Conservation (phyloP, 1,140 invertebrate species). For the Glomeris maerens region DNA sequence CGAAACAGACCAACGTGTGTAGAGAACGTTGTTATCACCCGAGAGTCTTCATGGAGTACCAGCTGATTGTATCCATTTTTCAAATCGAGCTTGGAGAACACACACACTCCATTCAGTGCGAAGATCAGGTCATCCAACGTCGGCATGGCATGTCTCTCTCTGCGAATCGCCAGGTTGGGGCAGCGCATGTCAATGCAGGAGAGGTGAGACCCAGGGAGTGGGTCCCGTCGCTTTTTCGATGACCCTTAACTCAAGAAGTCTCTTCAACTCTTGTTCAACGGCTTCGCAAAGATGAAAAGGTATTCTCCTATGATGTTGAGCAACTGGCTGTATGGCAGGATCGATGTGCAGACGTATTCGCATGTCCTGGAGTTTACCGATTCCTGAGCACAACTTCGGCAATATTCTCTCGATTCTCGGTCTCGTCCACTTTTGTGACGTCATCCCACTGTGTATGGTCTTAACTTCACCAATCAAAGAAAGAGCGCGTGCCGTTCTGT, state of each 20-base stretch:
- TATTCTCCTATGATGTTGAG: too few species aligned
- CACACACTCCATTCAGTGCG: too few species aligned
- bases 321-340: not conserved
- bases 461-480: not conserved
- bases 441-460: not conserved
- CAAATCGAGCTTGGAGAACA: too few species aligned
- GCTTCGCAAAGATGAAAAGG: not conserved
- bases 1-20: not conserved
- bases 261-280: not conserved
- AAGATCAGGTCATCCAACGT: too few species aligned
- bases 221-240: not conserved
- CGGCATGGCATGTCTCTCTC: too few species aligned
- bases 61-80: not conserved
- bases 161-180: not conserved
- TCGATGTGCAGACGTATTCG: not conserved
- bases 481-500: not conserved
- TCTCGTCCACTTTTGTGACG: not conserved
- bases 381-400: not conserved
- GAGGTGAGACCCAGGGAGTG: not conserved
- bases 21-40: not conserved
- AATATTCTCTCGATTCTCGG: not conserved
- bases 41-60: not conserved
- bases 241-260: not conserved
- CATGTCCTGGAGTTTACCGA: not conserved
- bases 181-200: not conserved